phyloP scores from a whole-genome alignment of 2,797 vertebrate species.

The Characodon lateralis region DNA sequence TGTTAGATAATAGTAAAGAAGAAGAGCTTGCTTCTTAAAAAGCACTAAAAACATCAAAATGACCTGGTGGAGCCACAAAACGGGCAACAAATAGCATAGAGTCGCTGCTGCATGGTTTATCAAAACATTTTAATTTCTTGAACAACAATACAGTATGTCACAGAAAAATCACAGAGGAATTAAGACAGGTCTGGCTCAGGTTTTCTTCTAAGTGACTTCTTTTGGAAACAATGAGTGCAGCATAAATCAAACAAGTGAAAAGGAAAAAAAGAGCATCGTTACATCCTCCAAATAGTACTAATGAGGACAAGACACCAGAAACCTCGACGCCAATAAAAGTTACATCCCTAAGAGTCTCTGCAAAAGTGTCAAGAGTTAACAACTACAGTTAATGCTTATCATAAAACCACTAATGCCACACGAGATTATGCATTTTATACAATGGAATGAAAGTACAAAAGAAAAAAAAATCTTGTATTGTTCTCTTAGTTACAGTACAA shows the following conservation, averaged over 20 bases:
- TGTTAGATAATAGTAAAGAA: neutral
- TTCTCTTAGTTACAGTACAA: slow-evolving; percentile 82
- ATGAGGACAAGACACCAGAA: slow-evolving; percentile 67
- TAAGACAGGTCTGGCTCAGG: slow-evolving; percentile 89
- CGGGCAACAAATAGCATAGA: neutral
- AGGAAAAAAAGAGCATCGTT: slow-evolving; percentile 50
- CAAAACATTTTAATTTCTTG: slow-evolving; percentile 80
- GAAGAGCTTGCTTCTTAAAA: neutral
- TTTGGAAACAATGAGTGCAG: slow-evolving; percentile 80
- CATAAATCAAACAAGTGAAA: slow-evolving; percentile 72
- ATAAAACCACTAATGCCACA: slow-evolving; percentile 78
- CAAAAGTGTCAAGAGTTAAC: slow-evolving; percentile 75
- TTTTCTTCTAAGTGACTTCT: slow-evolving; percentile 74
- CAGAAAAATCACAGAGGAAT: slow-evolving; percentile 89
- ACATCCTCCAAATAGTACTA: slow-evolving; percentile 71
- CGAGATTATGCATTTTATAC: slow-evolving; percentile 74
- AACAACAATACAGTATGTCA: slow-evolving; percentile 88
- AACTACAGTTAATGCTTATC: slow-evolving; percentile 75
- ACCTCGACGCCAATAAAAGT: slow-evolving; percentile 66
- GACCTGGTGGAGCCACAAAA: too few relatives aligned
- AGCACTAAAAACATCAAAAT: neutral
- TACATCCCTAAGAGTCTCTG: slow-evolving; percentile 73
- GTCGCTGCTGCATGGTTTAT: slow-evolving; percentile 71
- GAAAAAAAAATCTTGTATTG: slow-evolving; percentile 59
- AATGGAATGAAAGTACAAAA: slow-evolving; percentile 58